phyloP scores from a whole-genome alignment of 2,113 vertebrate species.

The Syngnathus scovelli region DNA sequence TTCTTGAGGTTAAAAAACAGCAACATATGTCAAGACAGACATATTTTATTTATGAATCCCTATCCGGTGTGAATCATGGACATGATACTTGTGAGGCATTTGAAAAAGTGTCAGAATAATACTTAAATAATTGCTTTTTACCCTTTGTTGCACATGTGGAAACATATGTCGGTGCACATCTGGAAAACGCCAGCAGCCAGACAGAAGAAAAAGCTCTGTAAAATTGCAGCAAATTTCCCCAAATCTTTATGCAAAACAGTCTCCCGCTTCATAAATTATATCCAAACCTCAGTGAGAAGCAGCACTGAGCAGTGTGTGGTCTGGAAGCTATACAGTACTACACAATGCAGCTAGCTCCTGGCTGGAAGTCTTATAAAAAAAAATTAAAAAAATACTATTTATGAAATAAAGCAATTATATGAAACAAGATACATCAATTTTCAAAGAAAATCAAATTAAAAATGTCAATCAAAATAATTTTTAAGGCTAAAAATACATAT shows the following conservation, averaged over 20 bases:
- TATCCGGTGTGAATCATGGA: neutral
- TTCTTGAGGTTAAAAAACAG: neutral
- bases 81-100: neutral
- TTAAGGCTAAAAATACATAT: neutral
- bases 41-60: neutral
- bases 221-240: constrained; percentile 66
- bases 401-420: neutral
- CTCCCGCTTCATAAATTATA: constrained; percentile 48
- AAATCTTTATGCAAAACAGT: constrained; percentile 72
- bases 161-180: constrained; percentile 70
- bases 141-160: constrained; percentile 62
- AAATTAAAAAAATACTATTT: neutral
- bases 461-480: neutral
- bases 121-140: constrained; percentile 28
- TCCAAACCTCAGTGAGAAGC: constrained; percentile 49
- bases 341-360: neutral
- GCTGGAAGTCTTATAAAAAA: neutral
- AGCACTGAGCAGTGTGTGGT: constrained; percentile 25
- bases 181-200: constrained; percentile 62
- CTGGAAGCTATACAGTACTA: constrained; percentile 3
- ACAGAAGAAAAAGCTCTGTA: constrained; percentile 42
- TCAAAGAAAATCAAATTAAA: neutral
- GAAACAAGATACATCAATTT: neutral
- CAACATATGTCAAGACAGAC: neutral
- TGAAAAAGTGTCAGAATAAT: neutral